Evolutionary conservation across 2,888 invertebrate genomes (phyloP).

Genomic region (Apodemia zela): DNA sequence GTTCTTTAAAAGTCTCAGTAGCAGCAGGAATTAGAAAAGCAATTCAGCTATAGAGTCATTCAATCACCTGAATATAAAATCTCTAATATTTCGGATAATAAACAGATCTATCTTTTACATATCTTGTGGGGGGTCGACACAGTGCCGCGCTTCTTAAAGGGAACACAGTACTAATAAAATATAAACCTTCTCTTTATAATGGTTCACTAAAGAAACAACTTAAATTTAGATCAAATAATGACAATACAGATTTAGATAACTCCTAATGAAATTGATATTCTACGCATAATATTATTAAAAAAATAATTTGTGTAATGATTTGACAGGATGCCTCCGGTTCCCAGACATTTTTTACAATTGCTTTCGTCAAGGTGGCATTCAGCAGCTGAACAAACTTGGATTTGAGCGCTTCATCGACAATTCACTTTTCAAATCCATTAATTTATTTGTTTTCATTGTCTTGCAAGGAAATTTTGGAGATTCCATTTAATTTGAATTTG

Average conservation of each 20-base stretch:
- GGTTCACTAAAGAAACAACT: no score
- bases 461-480: neutral
- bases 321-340: conserved; percentile 62
- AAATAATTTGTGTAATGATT: conserved; percentile 62
- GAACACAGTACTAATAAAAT: no score
- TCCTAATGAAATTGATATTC: conserved; percentile 65
- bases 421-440: conserved; percentile 58
- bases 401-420: conserved; percentile 70
- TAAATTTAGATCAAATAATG: conserved; percentile 37
- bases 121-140: no score
- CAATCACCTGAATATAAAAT: no score
- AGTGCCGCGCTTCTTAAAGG: no score
- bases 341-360: conserved; percentile 45
- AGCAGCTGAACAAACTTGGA: conserved; percentile 67
- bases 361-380: conserved; percentile 55
- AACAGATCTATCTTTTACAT: no score
- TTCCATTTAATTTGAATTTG: no score
- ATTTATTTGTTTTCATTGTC: conserved; percentile 57
- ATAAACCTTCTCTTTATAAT: no score
- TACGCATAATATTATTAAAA: conserved; percentile 54
- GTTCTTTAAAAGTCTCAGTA: no score
- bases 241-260: conserved; percentile 53
- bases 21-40: no score
- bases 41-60: no score
- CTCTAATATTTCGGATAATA: no score